Percentiles rank a stretch among this genome's conserved stretches.
phyloP scores from a whole-genome alignment of 1,140 invertebrate genomes.

The Asobara japonica region DNA sequence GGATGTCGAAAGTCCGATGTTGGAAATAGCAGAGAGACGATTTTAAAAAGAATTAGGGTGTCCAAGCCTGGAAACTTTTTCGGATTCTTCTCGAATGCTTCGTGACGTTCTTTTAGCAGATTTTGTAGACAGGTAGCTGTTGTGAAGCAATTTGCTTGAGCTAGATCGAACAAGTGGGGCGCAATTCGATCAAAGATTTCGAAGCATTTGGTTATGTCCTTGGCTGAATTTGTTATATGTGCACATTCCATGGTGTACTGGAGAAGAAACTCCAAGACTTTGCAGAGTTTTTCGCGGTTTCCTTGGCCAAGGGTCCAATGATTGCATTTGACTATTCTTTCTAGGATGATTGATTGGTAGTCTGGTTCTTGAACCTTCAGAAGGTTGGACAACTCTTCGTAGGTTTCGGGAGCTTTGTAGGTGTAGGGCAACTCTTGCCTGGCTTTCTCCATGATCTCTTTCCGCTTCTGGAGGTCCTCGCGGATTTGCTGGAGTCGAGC shows the following conservation, averaged over 20 bases:
- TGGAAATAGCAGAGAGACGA: conserved; percentile 81
- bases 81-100: conserved; percentile 71
- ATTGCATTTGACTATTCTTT: conserved; percentile 87
- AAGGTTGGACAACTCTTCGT: conserved; percentile 74
- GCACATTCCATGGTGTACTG: conserved; percentile 79
- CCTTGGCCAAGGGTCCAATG: conserved; percentile 79
- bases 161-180: conserved; percentile 78
- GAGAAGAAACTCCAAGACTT: conserved; percentile 78
- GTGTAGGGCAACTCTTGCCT: conserved; percentile 76
- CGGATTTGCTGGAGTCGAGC: conserved; percentile 43
- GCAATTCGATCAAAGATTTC: conserved; percentile 72
- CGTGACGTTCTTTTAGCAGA: conserved; percentile 80
- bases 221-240: conserved; percentile 54
- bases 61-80: conserved; percentile 77
- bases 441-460: conserved; percentile 70
- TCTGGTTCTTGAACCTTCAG: conserved; percentile 70
- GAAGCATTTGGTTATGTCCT: conserved; percentile 69
- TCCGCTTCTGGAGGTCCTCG: conserved; percentile 59
- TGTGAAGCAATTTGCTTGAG: conserved; percentile 75
- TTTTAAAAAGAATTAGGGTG: conserved; percentile 82
- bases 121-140: conserved; percentile 74
- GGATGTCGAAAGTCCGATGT: conserved; percentile 90
- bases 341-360: conserved; percentile 77
- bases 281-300: conserved; percentile 81
- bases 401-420: conserved; percentile 74